phyloP scores from a whole-genome alignment of 2,113 vertebrate genomes.

The Siphamia tubifer region DNA sequence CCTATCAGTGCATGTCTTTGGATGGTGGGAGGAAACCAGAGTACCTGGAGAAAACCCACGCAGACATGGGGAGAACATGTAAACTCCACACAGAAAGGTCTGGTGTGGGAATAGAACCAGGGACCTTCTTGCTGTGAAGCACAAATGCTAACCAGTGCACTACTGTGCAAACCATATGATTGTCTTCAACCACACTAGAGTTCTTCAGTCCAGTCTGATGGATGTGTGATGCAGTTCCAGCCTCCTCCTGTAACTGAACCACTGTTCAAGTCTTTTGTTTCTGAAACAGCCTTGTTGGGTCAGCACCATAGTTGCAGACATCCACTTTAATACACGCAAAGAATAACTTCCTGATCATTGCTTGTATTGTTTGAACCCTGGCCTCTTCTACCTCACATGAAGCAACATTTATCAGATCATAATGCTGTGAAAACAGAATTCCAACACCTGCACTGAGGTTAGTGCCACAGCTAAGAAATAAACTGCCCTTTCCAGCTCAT shows the following conservation, averaged over 20 bases:
- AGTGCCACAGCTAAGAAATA: background rate
- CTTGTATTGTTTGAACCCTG: background rate
- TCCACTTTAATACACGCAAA: background rate
- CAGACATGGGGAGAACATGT: too few relatives aligned
- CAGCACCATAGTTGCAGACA: background rate
- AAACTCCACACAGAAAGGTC: too few relatives aligned
- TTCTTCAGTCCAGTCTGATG: too few relatives aligned
- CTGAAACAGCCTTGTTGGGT: background rate
- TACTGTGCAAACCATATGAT: too few relatives aligned
- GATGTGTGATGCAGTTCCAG: background rate
- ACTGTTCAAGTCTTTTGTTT: background rate
- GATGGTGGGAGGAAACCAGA: too few relatives aligned
- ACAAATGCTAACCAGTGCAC: too few relatives aligned
- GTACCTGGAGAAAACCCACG: too few relatives aligned
- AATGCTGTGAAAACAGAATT: background rate
- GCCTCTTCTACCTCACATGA: background rate
- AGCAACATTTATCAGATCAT: background rate
- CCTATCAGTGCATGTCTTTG: too few relatives aligned
- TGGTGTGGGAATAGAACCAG: too few relatives aligned
- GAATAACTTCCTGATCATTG: background rate
- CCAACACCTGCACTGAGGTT: background rate
- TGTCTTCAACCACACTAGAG: too few relatives aligned
- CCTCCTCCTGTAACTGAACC: background rate
- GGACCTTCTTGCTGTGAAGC: too few relatives aligned
- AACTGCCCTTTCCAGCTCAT: background rate